Conservation (phyloP, 1,140 invertebrate species). For the Aphelenchoides fujianensis region DNA sequence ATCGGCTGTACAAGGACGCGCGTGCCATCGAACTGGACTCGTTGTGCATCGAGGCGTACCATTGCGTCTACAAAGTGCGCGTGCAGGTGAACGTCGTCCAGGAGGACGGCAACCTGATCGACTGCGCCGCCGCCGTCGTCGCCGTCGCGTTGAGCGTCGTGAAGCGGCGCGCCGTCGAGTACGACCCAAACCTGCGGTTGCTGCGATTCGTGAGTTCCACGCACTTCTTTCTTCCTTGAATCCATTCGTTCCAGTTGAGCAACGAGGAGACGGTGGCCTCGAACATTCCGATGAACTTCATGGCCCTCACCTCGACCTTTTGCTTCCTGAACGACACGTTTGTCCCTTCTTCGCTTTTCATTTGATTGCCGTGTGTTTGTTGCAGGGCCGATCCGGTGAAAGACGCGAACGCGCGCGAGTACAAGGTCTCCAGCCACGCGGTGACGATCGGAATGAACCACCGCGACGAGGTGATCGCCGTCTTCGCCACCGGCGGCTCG, state of each 20-base stretch:
- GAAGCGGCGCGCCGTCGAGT: constrained; percentile 19
- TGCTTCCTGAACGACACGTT: constrained; percentile 10
- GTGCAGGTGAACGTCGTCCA: constrained; percentile 21
- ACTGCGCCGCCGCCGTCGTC: constrained; percentile 16
- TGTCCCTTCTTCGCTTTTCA: background rate
- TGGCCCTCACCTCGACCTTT: constrained; percentile 19
- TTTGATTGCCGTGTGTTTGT: background rate
- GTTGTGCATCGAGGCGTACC: constrained; percentile 20
- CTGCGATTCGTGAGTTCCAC: constrained; percentile 23
- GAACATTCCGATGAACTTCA: constrained; percentile 22
- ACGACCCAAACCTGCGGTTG: constrained; percentile 7
- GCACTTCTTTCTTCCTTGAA: no score
- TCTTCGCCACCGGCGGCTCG: constrained; percentile 11
- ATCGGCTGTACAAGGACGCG: constrained; percentile 16
- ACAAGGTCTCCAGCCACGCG: constrained; percentile 11
- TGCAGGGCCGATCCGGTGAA: background rate
- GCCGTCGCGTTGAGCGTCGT: constrained; percentile 14
- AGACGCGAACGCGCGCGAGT: constrained; percentile 14
- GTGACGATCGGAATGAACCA: constrained; percentile 18
- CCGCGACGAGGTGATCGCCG: constrained; percentile 17
- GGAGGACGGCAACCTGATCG: constrained; percentile 22
- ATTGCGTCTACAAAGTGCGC: constrained; percentile 22
- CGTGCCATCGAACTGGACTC: constrained; percentile 19
- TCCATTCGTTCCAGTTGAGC: constrained; percentile 21
- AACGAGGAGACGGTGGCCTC: constrained; percentile 14